Base-by-base conservation (phyloP, 2,113 vertebrate species). In the Xenus cinereus region DNA sequence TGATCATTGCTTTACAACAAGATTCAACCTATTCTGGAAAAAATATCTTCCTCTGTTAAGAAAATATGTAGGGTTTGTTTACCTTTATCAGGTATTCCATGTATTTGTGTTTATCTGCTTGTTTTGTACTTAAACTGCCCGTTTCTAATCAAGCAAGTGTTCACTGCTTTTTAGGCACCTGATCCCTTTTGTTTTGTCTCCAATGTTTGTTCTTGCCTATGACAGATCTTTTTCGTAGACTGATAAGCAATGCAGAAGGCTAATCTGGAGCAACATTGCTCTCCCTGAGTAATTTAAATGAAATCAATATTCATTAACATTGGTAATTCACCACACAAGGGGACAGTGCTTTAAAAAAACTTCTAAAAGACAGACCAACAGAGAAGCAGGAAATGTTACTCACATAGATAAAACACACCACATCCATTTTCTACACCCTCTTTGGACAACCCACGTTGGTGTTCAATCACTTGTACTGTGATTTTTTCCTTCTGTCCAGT, bases 301-400 rank as follows among this genome's bases (percentile, higher is more conserved):
- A 82, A 87, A 97, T 97, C 92, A 79, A 83, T 95, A 94, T 89
- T 97, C 89, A 90, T 97, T 96, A 96, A 60, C 56, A 81, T 63
- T 39, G 79, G 85, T 94, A 96, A 97, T 92, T 94, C 62, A 60
- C 54, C 60, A 85, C 59, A 35, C 53, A 79, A 94, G 43, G 24
- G 41, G 41, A 87, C 3, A 62, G 14, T n/a, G 22, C 30, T 79
- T 46, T 85, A 37, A 94, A 92, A 93, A 10, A 7, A 5, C 76
- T 24, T 24, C 68, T 53, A 56, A 43, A 66, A 90, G 45, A 13
- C 28, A 74, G 33, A 26, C 14, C 53, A 87, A 37, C 12, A 37
- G 48, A 62, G 39, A 90, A 72, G 35, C 62, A 57, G 35, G 50
- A 85, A 90, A 60, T 45, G 17, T 26, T 62, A 35, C 69, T 37